phyloP scores from a whole-genome alignment of 2,797 vertebrate species.

The Champsocephalus gunnari region DNA sequence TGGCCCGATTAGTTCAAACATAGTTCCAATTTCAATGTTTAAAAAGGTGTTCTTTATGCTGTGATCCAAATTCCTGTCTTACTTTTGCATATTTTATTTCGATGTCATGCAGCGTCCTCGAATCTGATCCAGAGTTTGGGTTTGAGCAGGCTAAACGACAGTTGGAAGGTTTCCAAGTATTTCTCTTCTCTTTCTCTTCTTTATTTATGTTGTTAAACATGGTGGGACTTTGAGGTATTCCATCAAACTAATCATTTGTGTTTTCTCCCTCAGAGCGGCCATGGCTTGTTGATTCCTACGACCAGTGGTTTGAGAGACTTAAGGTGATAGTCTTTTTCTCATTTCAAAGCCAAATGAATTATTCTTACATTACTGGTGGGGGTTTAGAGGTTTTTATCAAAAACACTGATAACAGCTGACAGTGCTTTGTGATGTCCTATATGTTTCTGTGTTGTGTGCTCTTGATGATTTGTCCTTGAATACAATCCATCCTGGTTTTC shows the following conservation, averaged over 20 bases:
- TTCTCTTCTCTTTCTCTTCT: neutral
- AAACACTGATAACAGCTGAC: neutral
- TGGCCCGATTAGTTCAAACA: neutral
- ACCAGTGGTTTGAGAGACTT: conserved; percentile 91
- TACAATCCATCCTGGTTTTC: conserved; percentile 81
- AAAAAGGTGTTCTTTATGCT: neutral
- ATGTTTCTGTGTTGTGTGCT: conserved; percentile 30
- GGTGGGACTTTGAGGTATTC: neutral
- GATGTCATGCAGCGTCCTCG: conserved; percentile 89
- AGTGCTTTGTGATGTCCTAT: too few species aligned
- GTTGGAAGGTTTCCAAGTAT: conserved; percentile 89
- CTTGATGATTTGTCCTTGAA: conserved; percentile 50
- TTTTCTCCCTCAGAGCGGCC: conserved; percentile 87
- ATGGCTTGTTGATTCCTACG: conserved; percentile 94
- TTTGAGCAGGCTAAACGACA: conserved; percentile 96
- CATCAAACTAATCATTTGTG: conserved; percentile 9
- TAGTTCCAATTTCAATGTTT: neutral
- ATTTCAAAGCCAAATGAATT: neutral
- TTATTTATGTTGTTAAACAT: neutral
- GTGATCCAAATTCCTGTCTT: neutral
- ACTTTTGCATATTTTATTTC: conserved; percentile 15
- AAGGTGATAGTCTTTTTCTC: conserved; percentile 83
- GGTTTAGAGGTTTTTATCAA: conserved; percentile 1
- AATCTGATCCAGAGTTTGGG: conserved; percentile 95
- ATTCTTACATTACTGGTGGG: neutral